Evolutionary conservation across 2,888 invertebrate genomes (phyloP).

Genomic region (Volucella inanis): DNA sequence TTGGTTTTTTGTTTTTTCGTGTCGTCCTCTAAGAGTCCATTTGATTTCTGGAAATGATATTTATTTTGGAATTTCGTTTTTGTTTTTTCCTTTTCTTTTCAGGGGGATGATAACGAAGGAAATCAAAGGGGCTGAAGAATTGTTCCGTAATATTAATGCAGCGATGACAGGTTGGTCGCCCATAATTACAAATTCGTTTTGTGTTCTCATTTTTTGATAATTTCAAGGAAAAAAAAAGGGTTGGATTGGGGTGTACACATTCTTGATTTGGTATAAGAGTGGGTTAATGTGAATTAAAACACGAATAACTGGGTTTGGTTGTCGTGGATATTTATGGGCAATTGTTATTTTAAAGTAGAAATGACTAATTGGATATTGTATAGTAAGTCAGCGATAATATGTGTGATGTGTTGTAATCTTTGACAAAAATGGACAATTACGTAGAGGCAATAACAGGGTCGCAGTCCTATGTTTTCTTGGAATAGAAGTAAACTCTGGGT

Average conservation of each 20-base stretch:
- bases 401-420: not conserved
- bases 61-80: constrained; percentile 21
- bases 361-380: constrained; percentile 8
- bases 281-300: constrained; percentile 18
- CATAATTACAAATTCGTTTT: constrained; percentile 67
- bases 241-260: constrained; percentile 34
- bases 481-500: too few species aligned
- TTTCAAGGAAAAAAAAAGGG: constrained; percentile 36
- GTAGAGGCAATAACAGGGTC: too few species aligned
- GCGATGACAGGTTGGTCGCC: constrained; percentile 72
- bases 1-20: constrained; percentile 38
- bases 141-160: constrained; percentile 62
- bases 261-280: constrained; percentile 23
- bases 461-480: too few species aligned
- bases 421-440: not conserved
- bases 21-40: constrained; percentile 51
- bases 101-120: constrained; percentile 15
- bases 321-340: constrained; percentile 40
- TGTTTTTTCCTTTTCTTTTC: constrained; percentile 23
- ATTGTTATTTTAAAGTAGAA: constrained; percentile 51
- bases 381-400: constrained; percentile 20
- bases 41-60: constrained; percentile 61
- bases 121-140: constrained; percentile 30
- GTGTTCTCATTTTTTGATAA: constrained; percentile 48
- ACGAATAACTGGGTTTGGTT: constrained; percentile 20